Evolutionary conservation across 2,888 invertebrate genomes (phyloP).

Genomic region (Homarus gammarus): DNA sequence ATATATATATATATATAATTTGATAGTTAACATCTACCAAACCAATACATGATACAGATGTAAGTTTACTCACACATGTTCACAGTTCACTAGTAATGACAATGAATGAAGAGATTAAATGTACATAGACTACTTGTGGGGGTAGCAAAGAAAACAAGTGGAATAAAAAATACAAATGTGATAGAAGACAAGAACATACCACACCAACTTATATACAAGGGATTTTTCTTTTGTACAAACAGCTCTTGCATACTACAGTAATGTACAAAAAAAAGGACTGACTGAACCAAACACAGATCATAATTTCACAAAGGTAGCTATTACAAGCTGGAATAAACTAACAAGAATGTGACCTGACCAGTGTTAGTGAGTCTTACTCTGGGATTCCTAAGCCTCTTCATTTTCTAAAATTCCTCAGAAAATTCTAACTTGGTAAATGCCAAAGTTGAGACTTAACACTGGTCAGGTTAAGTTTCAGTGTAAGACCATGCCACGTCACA

Average conservation of each 20-base stretch:
- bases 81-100: conserved; percentile 64
- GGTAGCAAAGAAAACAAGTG: conserved; percentile 37
- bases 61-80: conserved; percentile 58
- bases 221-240: conserved; percentile 67
- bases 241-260: conserved; percentile 69
- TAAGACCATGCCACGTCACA: conserved; percentile 67
- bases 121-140: conserved; percentile 62
- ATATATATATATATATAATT: conserved; percentile 33
- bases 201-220: conserved; percentile 73
- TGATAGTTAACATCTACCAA: conserved; percentile 47
- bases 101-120: conserved; percentile 67
- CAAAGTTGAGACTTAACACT: conserved; percentile 37
- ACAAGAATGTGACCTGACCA: conserved; percentile 47
- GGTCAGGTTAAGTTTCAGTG: conserved; percentile 51
- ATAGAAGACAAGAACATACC: conserved; percentile 69
- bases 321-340: conserved; percentile 52
- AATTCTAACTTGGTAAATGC: conserved; percentile 41
- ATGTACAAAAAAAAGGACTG: conserved; percentile 58
- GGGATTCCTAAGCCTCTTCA: not conserved
- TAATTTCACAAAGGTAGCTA: conserved; percentile 53
- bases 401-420: conserved; percentile 6
- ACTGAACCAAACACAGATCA: conserved; percentile 49
- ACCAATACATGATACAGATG: conserved; percentile 43
- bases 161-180: conserved; percentile 52
- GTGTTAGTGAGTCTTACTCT: conserved; percentile 24